Conservation (phyloP, 64 coral and sea anemone genomes). For the Orbicella faveolata region DNA sequence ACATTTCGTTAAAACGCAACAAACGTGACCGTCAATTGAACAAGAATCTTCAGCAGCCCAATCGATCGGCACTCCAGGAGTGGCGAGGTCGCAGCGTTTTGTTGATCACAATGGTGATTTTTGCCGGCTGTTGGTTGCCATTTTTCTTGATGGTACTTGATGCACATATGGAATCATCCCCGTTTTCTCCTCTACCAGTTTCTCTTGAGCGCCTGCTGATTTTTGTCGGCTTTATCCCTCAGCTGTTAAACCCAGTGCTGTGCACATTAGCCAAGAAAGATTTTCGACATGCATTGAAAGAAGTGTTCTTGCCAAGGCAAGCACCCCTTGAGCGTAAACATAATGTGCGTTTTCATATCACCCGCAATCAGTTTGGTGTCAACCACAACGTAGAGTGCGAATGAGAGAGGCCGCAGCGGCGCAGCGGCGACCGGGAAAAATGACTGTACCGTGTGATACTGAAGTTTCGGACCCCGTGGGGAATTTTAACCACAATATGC, state of each 20-base stretch:
- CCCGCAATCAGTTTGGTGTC: neutral
- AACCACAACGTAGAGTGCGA: neutral
- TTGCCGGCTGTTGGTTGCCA: constrained; percentile 23
- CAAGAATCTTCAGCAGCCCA: neutral
- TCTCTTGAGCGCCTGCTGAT: constrained; percentile 30
- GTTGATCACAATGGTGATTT: constrained; percentile 14
- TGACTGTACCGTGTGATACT: too few species aligned
- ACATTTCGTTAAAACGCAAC: constrained; percentile 10
- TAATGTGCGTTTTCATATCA: neutral
- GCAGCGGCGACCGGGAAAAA: too few species aligned
- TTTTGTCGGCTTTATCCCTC: constrained; percentile 41
- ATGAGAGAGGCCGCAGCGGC: neutral
- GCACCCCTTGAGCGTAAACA: too few species aligned
- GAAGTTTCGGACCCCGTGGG: too few species aligned
- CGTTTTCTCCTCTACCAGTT: neutral
- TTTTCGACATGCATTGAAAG: constrained; percentile 47
- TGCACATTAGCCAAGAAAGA: constrained; percentile 74
- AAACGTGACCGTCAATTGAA: neutral
- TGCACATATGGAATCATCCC: neutral
- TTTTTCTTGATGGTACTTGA: constrained; percentile 12
- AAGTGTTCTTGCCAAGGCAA: neutral
- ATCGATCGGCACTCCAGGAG: neutral
- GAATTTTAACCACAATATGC: too few species aligned
- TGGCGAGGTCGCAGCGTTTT: constrained; percentile 40
- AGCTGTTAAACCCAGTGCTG: constrained; percentile 47